Evolutionary conservation across 2,888 invertebrate species (phyloP).

Genomic region (Drosophila cognata): DNA sequence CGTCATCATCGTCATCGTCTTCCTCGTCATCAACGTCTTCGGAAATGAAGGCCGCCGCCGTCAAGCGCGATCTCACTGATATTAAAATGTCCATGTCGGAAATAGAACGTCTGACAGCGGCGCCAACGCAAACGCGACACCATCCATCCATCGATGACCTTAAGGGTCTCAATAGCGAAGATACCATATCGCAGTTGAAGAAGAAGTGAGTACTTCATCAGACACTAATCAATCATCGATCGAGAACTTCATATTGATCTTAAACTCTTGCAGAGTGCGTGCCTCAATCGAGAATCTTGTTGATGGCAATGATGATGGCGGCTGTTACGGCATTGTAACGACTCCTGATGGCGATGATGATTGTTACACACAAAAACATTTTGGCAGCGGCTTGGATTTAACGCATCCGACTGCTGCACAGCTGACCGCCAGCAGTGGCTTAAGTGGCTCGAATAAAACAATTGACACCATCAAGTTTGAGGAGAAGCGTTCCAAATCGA

Average conservation of each 20-base stretch:
- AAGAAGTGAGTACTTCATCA: slow-evolving; percentile 73
- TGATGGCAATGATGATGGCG: slow-evolving; percentile 88
- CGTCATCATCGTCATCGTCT: slow-evolving; percentile 85
- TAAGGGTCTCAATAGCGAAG: slow-evolving; percentile 80
- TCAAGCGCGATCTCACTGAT: slow-evolving; percentile 90
- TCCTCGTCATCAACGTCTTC: slow-evolving; percentile 86
- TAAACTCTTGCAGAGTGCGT: slow-evolving; percentile 86
- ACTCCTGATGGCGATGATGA: slow-evolving; percentile 92
- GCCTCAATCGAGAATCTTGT: slow-evolving; percentile 93
- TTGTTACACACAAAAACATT: slow-evolving; percentile 82
- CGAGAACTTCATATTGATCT: not conserved
- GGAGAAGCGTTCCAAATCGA: slow-evolving; percentile 92
- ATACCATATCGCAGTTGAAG: slow-evolving; percentile 81
- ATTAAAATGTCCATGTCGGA: slow-evolving; percentile 93
- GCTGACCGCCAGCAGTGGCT: slow-evolving; percentile 83
- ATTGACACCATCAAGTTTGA: slow-evolving; percentile 92
- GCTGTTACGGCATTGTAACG: slow-evolving; percentile 87
- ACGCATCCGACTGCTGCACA: slow-evolving; percentile 84
- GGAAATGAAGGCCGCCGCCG: slow-evolving; percentile 92
- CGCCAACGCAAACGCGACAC: slow-evolving; percentile 39
- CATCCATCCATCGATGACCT: slow-evolving; percentile 83
- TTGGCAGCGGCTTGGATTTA: slow-evolving; percentile 76
- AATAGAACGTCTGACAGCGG: slow-evolving; percentile 85
- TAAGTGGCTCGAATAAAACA: slow-evolving; percentile 83
- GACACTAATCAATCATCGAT: not conserved